phyloP scores from a whole-genome alignment of 2,797 vertebrate genomes.

The Falco biarmicus region DNA sequence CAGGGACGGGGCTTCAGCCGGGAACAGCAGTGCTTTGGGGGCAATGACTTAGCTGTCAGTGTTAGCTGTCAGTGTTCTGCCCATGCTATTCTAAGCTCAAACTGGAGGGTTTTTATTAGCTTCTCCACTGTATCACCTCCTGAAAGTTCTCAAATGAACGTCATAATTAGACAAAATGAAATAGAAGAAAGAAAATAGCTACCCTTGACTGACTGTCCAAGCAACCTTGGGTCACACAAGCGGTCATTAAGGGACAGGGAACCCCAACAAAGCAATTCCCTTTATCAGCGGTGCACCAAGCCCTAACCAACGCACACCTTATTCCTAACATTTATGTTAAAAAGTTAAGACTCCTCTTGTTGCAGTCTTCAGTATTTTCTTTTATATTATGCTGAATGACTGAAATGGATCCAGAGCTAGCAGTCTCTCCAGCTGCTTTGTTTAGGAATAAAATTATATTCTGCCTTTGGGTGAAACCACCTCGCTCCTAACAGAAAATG shows the following conservation, averaged over 20 bases:
- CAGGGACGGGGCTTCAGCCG: background rate
- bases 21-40: background rate
- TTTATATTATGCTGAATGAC: background rate
- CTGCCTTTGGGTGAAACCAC: background rate
- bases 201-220: background rate
- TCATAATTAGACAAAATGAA: background rate
- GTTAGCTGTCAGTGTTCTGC: background rate
- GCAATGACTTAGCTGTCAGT: background rate
- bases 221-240: background rate
- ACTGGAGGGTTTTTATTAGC: background rate
- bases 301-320: background rate
- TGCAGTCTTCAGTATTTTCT: background rate
- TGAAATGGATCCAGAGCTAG: background rate
- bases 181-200: background rate
- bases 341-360: background rate
- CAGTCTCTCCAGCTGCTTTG: background rate
- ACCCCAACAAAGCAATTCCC: background rate
- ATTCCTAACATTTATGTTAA: background rate
- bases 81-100: background rate
- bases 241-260: background rate
- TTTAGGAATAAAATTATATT: background rate
- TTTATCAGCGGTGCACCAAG: background rate
- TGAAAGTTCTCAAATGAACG: background rate
- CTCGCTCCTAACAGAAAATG: background rate
- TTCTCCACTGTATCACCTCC: background rate